These are phyloP conservation scores for Thaumatotibia leucotreta DNA, from an alignment of 1,140 invertebrate genomes.

Conservation along the genomic window DNA sequence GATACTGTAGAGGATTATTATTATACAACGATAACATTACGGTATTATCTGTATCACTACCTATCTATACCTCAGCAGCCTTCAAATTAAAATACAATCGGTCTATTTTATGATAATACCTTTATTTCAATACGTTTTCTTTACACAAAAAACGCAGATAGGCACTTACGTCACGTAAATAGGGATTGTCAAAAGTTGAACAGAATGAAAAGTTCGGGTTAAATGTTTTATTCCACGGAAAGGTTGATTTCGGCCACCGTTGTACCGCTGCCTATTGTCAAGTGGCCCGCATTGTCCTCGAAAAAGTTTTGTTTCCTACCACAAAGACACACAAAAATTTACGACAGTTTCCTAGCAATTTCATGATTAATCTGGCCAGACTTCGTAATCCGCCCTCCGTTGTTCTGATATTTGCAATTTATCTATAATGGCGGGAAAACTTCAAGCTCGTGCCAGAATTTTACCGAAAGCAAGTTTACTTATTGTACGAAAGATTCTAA, in stretches of 20 bases:
- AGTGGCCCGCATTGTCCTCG: conserved; percentile 29
- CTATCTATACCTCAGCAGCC: too few species aligned
- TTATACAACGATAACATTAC: too few species aligned
- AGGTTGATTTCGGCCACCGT: conserved; percentile 34
- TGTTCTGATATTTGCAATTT: conserved; percentile 11
- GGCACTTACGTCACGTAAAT: background rate
- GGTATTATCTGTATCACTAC: too few species aligned
- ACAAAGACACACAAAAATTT: conserved; percentile 19
- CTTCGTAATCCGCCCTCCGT: background rate
- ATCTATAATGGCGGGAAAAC: conserved; percentile 5
- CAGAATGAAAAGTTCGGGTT: conserved; percentile 24
- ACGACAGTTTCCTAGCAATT: conserved; percentile 17
- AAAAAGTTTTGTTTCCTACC: conserved; percentile 34
- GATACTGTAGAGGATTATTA: too few species aligned
- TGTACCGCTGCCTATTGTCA: conserved; percentile 32
- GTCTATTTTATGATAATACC: too few species aligned
- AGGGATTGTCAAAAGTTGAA: conserved; percentile 10
- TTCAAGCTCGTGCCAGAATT: background rate
- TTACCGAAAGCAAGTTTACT: conserved; percentile 6
- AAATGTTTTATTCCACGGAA: conserved; percentile 36
- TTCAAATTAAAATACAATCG: too few species aligned
- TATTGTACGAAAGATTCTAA: conserved; percentile 7
- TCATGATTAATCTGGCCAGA: conserved; percentile 13
- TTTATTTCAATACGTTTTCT: background rate
- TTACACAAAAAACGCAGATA: background rate